Conservation (phyloP, 2,797 vertebrate species). For the Carduelis carduelis region DNA sequence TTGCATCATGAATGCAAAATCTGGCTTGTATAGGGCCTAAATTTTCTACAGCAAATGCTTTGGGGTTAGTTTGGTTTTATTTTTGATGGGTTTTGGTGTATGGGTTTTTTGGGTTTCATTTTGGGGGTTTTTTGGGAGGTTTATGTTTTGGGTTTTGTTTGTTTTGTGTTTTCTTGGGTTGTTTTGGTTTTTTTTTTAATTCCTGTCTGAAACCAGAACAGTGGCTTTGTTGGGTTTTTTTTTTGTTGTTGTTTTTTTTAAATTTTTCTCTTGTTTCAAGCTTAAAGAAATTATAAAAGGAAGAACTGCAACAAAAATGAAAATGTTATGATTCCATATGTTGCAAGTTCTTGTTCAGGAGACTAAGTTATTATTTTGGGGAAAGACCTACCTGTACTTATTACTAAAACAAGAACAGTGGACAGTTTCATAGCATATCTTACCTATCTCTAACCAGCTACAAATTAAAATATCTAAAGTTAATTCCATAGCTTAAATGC, state of each 20-base stretch:
- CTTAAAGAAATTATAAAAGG: not conserved
- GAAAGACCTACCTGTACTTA: not conserved
- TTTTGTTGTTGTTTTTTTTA: not conserved
- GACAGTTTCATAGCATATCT: not conserved
- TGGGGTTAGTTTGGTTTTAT: not conserved
- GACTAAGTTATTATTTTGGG: not conserved
- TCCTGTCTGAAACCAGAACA: not conserved
- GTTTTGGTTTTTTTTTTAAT: not conserved
- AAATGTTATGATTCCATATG: not conserved
- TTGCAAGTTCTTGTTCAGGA: not conserved
- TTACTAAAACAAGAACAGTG: not conserved
- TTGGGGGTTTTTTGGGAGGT: fast-evolving
- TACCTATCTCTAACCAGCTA: not conserved
- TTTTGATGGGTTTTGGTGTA: not conserved
- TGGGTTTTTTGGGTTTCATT: not conserved
- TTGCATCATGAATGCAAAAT: not conserved
- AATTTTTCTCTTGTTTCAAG: not conserved
- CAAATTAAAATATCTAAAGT: not conserved
- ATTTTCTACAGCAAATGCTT: not conserved
- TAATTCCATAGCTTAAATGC: not conserved
- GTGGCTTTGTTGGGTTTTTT: not conserved
- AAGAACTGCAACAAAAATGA: not conserved
- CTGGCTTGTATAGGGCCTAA: not conserved
- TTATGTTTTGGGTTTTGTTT: not conserved
- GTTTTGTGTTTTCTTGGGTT: not conserved